Conservation (phyloP, 2,888 invertebrate genomes). For the Pilophorus perplexus region DNA sequence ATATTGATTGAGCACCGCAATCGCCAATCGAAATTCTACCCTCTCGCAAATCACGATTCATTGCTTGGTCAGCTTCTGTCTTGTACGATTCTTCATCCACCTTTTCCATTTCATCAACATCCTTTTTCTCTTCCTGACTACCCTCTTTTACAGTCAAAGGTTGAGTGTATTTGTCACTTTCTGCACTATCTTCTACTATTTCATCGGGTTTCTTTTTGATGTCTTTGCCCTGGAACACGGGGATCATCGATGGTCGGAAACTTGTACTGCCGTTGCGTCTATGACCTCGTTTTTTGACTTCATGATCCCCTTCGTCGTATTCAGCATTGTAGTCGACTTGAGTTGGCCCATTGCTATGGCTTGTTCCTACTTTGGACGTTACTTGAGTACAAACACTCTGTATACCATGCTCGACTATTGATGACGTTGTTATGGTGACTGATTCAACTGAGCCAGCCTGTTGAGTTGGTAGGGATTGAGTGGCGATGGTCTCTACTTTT, state of each 20-base stretch:
- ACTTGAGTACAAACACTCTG: conserved; percentile 59
- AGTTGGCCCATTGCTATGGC: conserved; percentile 55
- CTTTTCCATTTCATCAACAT: conserved; percentile 54
- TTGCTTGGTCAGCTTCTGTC: conserved; percentile 55
- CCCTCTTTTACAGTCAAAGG: conserved; percentile 54
- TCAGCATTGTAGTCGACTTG: conserved; percentile 56
- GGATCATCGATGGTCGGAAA: conserved; percentile 50
- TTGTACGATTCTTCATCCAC: conserved; percentile 53
- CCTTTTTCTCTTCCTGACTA: conserved; percentile 55
- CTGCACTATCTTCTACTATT: conserved; percentile 50
- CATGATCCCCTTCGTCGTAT: conserved; percentile 53
- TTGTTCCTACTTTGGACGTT: conserved; percentile 54
- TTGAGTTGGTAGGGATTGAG: conserved; percentile 48
- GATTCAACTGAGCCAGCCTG: conserved; percentile 53
- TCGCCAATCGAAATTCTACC: conserved; percentile 53
- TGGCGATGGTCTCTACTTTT: conserved; percentile 51
- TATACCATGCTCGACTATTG: conserved; percentile 55
- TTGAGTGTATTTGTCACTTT: conserved; percentile 52
- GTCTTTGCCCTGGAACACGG: conserved; percentile 44
- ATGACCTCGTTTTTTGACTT: conserved; percentile 55
- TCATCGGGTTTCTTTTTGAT: conserved; percentile 48
- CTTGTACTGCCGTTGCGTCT: conserved; percentile 59
- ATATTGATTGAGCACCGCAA: conserved; percentile 16
- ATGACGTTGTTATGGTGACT: conserved; percentile 57
- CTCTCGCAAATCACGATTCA: conserved; percentile 53